Conservation (phyloP, 2,888 invertebrate genomes). For the Clitarchus hookeri region DNA sequence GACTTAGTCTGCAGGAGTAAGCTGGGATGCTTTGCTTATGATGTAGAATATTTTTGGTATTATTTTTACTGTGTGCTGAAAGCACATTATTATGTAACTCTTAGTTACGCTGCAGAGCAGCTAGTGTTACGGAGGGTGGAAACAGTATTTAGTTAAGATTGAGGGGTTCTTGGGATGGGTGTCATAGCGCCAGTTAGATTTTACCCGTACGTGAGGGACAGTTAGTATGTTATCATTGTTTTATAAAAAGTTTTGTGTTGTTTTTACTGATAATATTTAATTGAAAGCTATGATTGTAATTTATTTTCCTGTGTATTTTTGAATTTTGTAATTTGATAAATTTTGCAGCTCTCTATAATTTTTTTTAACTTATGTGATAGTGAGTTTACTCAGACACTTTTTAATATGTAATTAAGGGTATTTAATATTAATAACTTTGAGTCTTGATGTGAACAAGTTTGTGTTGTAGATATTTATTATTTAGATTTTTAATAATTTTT, state of each 20-base stretch:
- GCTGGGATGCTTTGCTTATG: neutral
- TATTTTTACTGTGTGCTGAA: conserved; percentile 2
- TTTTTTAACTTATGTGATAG: conserved; percentile 14
- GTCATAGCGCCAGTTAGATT: neutral
- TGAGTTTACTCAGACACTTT: conserved; percentile 5
- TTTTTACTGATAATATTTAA: neutral
- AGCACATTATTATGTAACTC: neutral
- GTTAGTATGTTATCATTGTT: neutral
- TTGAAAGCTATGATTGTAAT: neutral
- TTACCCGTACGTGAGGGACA: neutral
- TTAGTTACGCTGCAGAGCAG: neutral
- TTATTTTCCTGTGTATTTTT: neutral
- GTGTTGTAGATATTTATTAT: neutral
- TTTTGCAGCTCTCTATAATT: neutral
- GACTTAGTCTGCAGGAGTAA: neutral
- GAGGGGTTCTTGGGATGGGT: neutral
- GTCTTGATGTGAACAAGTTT: neutral
- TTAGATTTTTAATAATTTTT: neutral
- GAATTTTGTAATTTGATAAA: neutral
- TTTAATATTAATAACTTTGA: neutral
- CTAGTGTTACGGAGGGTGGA: neutral
- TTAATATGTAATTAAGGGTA: neutral
- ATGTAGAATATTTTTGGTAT: neutral
- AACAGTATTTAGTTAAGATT: neutral
- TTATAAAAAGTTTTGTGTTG: neutral